Conservation (phyloP, 2,113 vertebrate species). For the Marmota flaviventris region DNA sequence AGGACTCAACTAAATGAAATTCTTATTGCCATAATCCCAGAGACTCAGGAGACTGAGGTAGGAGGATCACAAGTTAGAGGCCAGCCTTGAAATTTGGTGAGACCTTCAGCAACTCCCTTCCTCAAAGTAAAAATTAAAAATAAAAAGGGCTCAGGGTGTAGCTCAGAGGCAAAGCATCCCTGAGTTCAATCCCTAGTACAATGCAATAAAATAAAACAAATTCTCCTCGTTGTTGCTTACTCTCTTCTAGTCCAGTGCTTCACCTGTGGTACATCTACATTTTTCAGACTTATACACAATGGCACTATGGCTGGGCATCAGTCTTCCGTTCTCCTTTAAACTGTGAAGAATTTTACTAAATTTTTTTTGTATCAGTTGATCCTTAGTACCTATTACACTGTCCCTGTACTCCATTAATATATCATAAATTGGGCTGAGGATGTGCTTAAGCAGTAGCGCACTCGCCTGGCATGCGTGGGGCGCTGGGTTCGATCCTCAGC, state of each 20-base stretch:
- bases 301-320: background rate
- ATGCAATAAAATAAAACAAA: no score
- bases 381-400: background rate
- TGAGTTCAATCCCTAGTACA: no score
- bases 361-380: background rate
- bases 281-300: background rate
- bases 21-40: no score
- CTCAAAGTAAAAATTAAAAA: no score
- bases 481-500: no score
- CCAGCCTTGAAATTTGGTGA: no score
- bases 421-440: background rate
- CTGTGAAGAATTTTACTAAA: background rate
- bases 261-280: background rate
- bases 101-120: no score
- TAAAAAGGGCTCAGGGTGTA: no score
- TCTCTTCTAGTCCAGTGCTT: background rate
- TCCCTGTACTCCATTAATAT: background rate
- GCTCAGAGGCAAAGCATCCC: no score
- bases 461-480: no score
- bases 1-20: background rate
- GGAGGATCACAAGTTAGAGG: no score
- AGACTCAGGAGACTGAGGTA: no score
- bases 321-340: constrained; percentile 12
- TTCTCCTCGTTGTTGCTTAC: background rate
- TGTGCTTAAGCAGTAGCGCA: background rate